These are phyloP conservation scores for Malachius bipustulatus DNA, from an alignment of 2,888 invertebrate species.

Conservation along the genomic window DNA sequence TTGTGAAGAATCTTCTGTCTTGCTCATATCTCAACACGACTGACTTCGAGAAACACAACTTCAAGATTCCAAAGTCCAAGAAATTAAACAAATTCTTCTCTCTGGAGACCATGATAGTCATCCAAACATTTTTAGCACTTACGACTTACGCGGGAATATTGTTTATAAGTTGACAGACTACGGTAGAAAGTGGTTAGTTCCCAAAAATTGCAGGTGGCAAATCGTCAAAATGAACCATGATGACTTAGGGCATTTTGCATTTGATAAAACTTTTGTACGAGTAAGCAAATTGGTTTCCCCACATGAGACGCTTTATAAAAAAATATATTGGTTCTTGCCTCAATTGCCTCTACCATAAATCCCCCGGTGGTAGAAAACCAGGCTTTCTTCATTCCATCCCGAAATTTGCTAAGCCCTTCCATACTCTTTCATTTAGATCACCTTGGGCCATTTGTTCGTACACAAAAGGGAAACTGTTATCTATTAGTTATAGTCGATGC, in stretches of 20 bases:
- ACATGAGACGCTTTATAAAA: not conserved
- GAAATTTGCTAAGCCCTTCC: not conserved
- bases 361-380: slow-evolving; percentile 1
- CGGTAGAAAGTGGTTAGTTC: too few relatives aligned
- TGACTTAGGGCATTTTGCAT: not conserved
- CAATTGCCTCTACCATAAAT: not conserved
- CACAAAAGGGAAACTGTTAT: not conserved
- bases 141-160: too few relatives aligned
- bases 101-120: too few relatives aligned
- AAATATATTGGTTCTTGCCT: not conserved
- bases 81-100: too few relatives aligned
- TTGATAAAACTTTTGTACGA: not conserved
- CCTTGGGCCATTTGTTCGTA: not conserved
- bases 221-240: slow-evolving; percentile 2
- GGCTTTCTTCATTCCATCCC: slow-evolving; percentile 3
- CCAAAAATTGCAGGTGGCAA: too few relatives aligned
- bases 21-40: too few relatives aligned
- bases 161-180: too few relatives aligned
- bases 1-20: too few relatives aligned
- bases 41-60: too few relatives aligned
- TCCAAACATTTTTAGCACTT: too few relatives aligned
- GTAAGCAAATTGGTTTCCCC: not conserved
- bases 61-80: too few relatives aligned
- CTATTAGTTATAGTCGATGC: not conserved
- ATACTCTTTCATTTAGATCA: not conserved